Base-by-base conservation (phyloP, 2,888 invertebrate genomes). In the Dione juno region DNA sequence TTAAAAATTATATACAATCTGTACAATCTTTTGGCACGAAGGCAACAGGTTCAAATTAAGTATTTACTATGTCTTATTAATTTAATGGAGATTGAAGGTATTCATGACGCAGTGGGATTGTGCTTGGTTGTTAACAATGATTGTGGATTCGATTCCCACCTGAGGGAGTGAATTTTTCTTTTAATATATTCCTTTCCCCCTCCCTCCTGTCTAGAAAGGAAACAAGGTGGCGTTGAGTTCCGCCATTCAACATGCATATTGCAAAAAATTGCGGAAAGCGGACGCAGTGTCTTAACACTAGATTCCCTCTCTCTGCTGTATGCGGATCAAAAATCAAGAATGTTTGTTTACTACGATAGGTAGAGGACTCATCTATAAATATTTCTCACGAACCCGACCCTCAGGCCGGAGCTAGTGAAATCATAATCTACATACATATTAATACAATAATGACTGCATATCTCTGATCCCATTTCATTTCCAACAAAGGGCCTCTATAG, bases 321-420 rank as follows among this genome's bases (percentile, higher is more conserved):
- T 21, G 11, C 21, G 19, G 10, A n/a, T n/a, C n/a, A n/a, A n/a
- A n/a, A n/a, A n/a, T n/a, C n/a, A n/a, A n/a, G n/a, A n/a, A n/a
- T n/a, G n/a, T n/a, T n/a, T n/a, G n/a, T 28, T 5, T 28, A 28
- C 2, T 3, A 28, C 28, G 2, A 28, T 28, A 28, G 2, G 5
- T 28, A 28, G 28, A 28, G 28, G 5, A 2, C 2, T 28, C 5
- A 3, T 28, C 28, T 28, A 28, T 28, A 53, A 28, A n/a, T 57
- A 37, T 10, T 58, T 58, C 58, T 58, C 58, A 40, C 57, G 37
- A n/a, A 37, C n/a, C 16, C 10, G 11, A 58, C 58, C 40, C 19
- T 21, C 16, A 37, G 37, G 16, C 7, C 81, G 83, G 84, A 84
- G 87, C 84, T 83, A 81, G 28, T 41, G 13, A 19, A 19, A 50